Percentiles rank a stretch among this genome's conserved stretches.
Evolutionary conservation across 2,113 vertebrate species (phyloP).

Genomic region (Gymnorhina tibicen): DNA sequence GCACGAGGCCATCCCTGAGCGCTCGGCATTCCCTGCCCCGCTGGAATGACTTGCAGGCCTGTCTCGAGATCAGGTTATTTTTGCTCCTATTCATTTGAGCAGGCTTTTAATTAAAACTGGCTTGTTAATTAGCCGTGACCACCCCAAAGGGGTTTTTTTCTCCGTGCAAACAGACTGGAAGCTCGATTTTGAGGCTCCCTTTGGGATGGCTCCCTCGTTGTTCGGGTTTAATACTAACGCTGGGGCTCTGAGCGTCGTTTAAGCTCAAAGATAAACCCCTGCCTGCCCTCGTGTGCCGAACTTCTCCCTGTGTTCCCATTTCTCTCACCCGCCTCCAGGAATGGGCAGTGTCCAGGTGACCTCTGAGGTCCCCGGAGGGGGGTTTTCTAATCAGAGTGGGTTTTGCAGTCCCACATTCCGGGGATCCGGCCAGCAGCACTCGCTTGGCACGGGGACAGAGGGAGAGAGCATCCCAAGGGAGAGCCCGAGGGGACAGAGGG

Average conservation of each 20-base stretch:
- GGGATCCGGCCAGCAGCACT: background rate
- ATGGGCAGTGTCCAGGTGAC: background rate
- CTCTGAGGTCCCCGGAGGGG: background rate
- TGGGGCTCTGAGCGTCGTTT: background rate
- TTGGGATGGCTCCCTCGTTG: background rate
- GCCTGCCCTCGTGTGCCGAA: background rate
- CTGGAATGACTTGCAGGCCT: accelerated
- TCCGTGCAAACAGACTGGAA: background rate
- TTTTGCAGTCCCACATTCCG: background rate
- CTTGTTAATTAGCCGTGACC: background rate
- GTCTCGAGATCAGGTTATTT: background rate
- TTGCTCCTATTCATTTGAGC: background rate
- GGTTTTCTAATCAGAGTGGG: background rate
- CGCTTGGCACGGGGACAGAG: background rate
- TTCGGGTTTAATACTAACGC: background rate
- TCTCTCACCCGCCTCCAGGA: background rate
- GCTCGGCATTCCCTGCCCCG: background rate
- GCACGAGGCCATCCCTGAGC: background rate
- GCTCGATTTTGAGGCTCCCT: background rate
- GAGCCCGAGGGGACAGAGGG: background rate
- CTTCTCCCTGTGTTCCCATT: background rate
- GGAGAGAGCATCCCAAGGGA: background rate
- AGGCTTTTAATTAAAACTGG: slow-evolving; percentile 9
- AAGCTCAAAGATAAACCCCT: background rate
- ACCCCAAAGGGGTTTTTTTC: background rate